A percentile compares a stretch with the other conserved stretches of the same genome.
Evolutionary conservation across 2,113 vertebrate genomes (phyloP).

Genomic region (Cavia aperea): DNA sequence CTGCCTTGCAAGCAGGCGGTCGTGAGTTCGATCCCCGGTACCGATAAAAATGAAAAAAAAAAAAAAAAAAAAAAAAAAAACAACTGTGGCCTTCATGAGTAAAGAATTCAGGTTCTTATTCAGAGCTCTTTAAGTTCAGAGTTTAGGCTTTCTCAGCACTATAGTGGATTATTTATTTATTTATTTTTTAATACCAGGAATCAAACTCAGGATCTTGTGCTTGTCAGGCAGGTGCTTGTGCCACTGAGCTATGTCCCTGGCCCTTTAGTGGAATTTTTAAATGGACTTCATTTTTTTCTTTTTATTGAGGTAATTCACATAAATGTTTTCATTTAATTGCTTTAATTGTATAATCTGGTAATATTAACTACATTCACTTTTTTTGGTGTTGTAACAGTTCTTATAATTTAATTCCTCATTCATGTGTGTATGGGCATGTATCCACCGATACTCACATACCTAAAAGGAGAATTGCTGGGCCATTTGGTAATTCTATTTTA

Average conservation of each 20-base stretch:
- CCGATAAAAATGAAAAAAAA: too few relatives aligned
- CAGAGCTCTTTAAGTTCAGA: background rate
- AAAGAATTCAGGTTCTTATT: conserved; percentile 8
- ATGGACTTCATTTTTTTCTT: background rate
- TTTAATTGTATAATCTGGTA: background rate
- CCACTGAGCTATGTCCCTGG: too few relatives aligned
- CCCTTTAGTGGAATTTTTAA: background rate
- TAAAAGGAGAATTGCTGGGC: background rate
- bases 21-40: too few relatives aligned
- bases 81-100: background rate
- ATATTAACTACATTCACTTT: background rate
- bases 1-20: too few relatives aligned
- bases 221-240: too few relatives aligned
- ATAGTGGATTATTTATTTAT: background rate
- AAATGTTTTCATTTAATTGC: background rate
- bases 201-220: too few relatives aligned
- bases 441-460: background rate
- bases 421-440: background rate
- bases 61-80: too few relatives aligned
- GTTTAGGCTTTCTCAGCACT: conserved; percentile 12
- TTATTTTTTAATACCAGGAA: too few relatives aligned
- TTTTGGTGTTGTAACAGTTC: background rate
- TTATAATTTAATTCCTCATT: background rate
- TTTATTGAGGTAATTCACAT: background rate
- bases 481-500: background rate